Base-by-base conservation (phyloP, 1,140 invertebrate genomes). In the Tribolium castaneum region DNA sequence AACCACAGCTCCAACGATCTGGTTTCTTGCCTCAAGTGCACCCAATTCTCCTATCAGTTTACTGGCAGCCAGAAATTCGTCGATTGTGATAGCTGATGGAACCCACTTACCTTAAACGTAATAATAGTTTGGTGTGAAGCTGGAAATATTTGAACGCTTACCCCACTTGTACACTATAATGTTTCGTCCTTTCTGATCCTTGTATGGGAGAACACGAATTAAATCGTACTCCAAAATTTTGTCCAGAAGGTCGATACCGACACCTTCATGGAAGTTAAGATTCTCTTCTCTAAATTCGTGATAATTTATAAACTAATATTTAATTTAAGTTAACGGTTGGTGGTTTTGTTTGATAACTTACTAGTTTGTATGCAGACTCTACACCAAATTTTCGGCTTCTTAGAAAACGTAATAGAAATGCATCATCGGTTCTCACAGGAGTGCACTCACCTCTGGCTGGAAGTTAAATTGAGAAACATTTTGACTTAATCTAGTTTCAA, bases 391-490 rank as follows among this genome's bases (percentile, higher is more conserved):
- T 92, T 79, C 95, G 90, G 0, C 94, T 94, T 78, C 96, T 89
- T 35, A 98, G 88, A 87, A 97, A 97, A 83, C 93, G 90, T n/a
- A 96, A 86, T 16, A 98, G 87, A 86, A 94, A 97, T 4, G 90
- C 90, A 84, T 96, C 94, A 85, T 97, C 96, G 86, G 91, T 94
- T 39, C 94, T 88, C 77, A 93, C 90, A 0, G 94, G 93, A 25
- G 88, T 89, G 80, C 93, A 93, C 81, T 94, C 92, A 12, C 93
- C 93, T 70, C 89, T 90, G 82, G 93, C 94, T 94, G 86, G 6
- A 88, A 88, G 78, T 83, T 77, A 83, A 74, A 74, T 39, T 70
- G 13, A n/a, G n/a, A 16, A 62, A n/a, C 5, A 45, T 9, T 45
- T 7, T 3, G 3, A 39, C 9, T 39, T 45, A 10, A 45, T 45